phyloP scores from a whole-genome alignment of 2,888 invertebrate species.

The Gerris lacustris region DNA sequence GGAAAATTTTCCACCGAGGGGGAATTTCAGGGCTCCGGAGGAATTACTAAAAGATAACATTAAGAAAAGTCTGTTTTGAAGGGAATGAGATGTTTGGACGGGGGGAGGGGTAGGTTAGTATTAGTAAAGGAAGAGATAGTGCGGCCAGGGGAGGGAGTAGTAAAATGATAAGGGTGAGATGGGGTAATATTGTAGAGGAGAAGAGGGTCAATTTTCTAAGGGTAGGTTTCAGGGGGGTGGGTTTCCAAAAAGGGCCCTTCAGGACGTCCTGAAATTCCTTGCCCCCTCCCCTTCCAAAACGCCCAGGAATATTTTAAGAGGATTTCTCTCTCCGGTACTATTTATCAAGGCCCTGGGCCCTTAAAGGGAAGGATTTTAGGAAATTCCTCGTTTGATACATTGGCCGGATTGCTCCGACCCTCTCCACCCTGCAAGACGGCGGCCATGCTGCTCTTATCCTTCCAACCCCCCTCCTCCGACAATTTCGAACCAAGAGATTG shows the following conservation, averaged over 20 bases:
- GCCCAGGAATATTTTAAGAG: constrained; percentile 9
- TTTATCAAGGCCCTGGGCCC: constrained; percentile 6
- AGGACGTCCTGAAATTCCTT: constrained; percentile 10
- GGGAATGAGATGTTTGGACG: no score
- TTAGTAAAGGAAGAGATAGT: background rate
- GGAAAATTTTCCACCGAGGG: no score
- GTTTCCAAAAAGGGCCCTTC: constrained; percentile 7
- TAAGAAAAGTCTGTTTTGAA: background rate
- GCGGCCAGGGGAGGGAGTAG: background rate
- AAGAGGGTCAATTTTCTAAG: constrained; percentile 3
- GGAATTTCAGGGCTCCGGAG: background rate
- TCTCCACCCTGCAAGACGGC: background rate
- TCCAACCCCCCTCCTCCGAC: background rate
- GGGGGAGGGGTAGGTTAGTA: no score
- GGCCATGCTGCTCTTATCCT: constrained; percentile 1
- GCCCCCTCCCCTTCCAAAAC: constrained; percentile 6
- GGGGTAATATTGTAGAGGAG: background rate
- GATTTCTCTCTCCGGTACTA: constrained; percentile 8
- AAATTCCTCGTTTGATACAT: constrained; percentile 5
- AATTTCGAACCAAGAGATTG: constrained; percentile 9
- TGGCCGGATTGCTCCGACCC: background rate
- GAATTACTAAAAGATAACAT: constrained; percentile 5
- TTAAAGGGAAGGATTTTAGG: background rate
- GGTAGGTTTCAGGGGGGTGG: background rate
- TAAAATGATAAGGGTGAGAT: background rate